phyloP scores from a whole-genome alignment of 2,113 vertebrate genomes.

The Crotalus viridis region DNA sequence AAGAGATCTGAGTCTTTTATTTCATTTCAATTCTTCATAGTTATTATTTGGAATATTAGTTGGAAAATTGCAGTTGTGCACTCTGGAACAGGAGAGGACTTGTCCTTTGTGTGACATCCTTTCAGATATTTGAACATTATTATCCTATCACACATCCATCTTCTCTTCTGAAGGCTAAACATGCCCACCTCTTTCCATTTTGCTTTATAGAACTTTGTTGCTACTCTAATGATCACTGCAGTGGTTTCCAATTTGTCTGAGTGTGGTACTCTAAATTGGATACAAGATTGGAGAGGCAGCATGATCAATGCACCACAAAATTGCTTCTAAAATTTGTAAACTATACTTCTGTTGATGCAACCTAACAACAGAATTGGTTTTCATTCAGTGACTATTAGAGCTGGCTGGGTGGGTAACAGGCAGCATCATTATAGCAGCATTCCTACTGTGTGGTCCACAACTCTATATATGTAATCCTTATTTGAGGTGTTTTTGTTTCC shows the following conservation, averaged over 20 bases:
- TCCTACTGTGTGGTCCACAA: not conserved
- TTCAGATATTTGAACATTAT: not conserved
- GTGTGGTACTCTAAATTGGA: not conserved
- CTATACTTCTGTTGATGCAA: not conserved
- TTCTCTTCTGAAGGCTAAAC: not conserved
- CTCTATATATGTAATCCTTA: not conserved
- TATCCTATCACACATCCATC: not conserved
- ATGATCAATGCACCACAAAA: not conserved
- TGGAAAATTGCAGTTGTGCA: not conserved
- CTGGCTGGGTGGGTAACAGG: not conserved
- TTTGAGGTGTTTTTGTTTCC: not conserved
- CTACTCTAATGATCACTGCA: not conserved
- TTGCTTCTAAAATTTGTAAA: not conserved
- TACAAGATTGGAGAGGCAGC: not conserved
- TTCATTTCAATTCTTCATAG: not conserved
- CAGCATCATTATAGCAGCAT: not conserved
- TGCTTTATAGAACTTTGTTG: not conserved
- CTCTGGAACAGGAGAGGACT: not conserved
- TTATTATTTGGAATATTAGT: not conserved
- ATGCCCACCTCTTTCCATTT: not conserved
- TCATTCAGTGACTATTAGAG: not conserved
- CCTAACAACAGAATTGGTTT: not conserved
- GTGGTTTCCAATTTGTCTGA: not conserved
- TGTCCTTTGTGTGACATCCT: not conserved
- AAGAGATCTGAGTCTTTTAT: not conserved